Percentiles rank a stretch among this genome's conserved stretches.
phyloP scores from a whole-genome alignment of 2,797 vertebrate species.

The Tapera naevia region DNA sequence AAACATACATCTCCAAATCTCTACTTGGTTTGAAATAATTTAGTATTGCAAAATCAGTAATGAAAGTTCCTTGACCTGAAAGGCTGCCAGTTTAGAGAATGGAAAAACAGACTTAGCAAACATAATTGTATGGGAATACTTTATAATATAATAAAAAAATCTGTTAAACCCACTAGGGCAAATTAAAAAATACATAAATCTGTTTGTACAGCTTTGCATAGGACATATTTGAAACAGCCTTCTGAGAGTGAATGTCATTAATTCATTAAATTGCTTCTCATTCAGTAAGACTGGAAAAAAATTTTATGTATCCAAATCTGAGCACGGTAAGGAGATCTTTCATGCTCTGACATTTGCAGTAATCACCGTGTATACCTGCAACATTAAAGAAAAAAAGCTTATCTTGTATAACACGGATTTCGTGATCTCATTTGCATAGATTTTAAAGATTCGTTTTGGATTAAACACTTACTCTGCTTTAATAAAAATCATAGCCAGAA shows the following conservation, averaged over 20 bases:
- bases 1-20: slow-evolving; percentile 5
- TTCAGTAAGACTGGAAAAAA: background rate
- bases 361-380: background rate
- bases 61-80: slow-evolving; percentile 38
- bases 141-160: background rate
- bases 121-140: background rate
- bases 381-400: background rate
- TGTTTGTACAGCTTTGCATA: background rate
- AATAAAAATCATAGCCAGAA: background rate
- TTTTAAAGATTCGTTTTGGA: slow-evolving; percentile 17
- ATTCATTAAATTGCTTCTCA: slow-evolving; percentile 61
- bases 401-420: background rate
- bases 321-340: background rate
- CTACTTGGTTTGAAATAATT: slow-evolving; percentile 39
- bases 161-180: background rate
- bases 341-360: background rate
- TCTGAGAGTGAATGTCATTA: slow-evolving; percentile 26
- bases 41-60: background rate
- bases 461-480: slow-evolving; percentile 16
- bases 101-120: background rate
- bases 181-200: background rate
- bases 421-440: background rate
- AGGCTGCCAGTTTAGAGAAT: slow-evolving; percentile 2
- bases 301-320: slow-evolving; percentile 1
- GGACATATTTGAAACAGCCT: slow-evolving; percentile 30